Conservation (phyloP, 1,140 invertebrate species). For the Procambarus clarkii region DNA sequence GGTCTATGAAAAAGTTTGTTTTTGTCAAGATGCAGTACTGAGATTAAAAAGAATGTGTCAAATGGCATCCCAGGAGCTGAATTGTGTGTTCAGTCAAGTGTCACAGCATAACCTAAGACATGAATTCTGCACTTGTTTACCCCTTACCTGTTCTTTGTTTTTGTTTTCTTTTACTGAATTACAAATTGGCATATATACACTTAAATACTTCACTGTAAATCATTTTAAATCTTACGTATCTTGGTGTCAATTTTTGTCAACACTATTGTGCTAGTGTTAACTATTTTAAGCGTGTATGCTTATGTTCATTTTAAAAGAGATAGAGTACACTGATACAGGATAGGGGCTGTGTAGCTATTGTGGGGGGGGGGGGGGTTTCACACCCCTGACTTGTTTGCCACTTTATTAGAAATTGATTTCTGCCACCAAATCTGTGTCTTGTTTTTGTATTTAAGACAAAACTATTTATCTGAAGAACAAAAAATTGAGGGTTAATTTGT, state of each 20-base stretch:
- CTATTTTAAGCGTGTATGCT: not conserved
- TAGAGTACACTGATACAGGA: not conserved
- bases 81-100: not conserved
- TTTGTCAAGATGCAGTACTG: not conserved
- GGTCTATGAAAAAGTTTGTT: not conserved
- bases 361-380: too few species aligned
- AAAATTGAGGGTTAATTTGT: too few species aligned
- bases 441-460: too few species aligned
- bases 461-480: too few species aligned
- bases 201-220: not conserved
- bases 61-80: not conserved
- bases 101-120: not conserved
- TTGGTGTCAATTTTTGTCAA: not conserved
- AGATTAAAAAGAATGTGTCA: not conserved
- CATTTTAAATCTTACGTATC: not conserved
- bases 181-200: not conserved
- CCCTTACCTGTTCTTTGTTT: not conserved
- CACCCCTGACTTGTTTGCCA: too few species aligned
- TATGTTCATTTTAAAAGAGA: not conserved
- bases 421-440: too few species aligned
- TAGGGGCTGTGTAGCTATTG: too few species aligned
- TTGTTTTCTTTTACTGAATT: not conserved
- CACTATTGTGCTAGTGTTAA: not conserved
- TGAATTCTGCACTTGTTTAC: not conserved
- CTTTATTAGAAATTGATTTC: too few species aligned